Conservation (phyloP, 2,113 vertebrate genomes). For the Hiodon tergisus region DNA sequence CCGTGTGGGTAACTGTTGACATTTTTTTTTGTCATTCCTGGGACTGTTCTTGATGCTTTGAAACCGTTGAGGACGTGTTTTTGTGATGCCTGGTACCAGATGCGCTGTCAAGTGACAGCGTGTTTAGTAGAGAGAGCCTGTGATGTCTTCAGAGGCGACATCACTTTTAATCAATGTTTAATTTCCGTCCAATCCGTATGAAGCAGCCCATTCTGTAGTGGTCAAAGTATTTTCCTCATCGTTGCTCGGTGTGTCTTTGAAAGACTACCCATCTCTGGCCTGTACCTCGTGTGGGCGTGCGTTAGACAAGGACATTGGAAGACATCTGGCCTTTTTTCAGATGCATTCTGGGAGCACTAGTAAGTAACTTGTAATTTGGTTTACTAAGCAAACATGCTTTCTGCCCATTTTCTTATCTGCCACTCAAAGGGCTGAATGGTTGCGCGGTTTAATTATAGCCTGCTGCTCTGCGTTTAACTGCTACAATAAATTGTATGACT, state of each 20-base stretch:
- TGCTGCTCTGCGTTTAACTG: background rate
- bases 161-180: too few relatives aligned
- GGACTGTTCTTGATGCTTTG: background rate
- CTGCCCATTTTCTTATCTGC: background rate
- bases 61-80: too few relatives aligned
- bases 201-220: too few relatives aligned
- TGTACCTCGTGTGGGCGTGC: background rate
- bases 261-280: background rate
- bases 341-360: background rate
- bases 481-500: constrained; percentile 1
- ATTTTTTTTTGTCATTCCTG: background rate
- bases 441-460: constrained; percentile 7
- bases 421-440: background rate
- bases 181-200: too few relatives aligned
- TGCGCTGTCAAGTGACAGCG: too few relatives aligned
- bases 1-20: background rate
- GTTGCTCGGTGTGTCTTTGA: background rate
- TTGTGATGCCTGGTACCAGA: too few relatives aligned
- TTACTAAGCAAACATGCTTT: background rate
- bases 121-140: too few relatives aligned
- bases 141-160: too few relatives aligned
- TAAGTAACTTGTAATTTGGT: constrained; percentile 2
- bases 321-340: background rate
- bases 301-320: background rate
- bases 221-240: background rate